Conservation (phyloP, 2,888 invertebrate genomes). For the Megalurothrips usitatus region DNA sequence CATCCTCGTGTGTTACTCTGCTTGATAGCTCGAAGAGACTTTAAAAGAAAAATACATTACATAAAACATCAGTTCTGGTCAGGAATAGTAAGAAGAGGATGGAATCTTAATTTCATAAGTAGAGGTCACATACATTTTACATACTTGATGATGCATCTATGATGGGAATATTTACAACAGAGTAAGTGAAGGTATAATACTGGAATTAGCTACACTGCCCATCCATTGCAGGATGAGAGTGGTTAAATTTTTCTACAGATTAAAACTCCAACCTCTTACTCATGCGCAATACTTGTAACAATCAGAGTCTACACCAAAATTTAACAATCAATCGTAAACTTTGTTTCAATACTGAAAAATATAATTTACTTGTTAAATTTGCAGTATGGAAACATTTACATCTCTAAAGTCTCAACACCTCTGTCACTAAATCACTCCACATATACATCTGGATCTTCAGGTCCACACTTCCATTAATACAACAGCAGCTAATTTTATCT, state of each 20-base stretch:
- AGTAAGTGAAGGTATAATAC: neutral
- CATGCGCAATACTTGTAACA: neutral
- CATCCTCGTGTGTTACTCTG: neutral
- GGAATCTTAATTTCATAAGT: neutral
- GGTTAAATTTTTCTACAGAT: neutral
- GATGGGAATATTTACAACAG: neutral
- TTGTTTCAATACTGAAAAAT: constrained; percentile 18
- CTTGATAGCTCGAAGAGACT: neutral
- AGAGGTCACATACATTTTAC: neutral
- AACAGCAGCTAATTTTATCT: neutral
- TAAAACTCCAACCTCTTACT: neutral
- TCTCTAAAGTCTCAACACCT: neutral
- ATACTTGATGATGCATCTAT: neutral
- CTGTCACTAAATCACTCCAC: neutral
- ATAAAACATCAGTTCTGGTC: neutral
- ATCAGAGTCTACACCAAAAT: neutral
- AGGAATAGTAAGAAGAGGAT: neutral
- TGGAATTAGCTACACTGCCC: neutral
- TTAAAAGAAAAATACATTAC: neutral
- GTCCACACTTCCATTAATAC: neutral
- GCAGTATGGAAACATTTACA: neutral
- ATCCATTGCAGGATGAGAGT: neutral
- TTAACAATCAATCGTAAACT: neutral
- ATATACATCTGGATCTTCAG: neutral
- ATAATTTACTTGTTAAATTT: neutral